Conservation (phyloP, 2,888 invertebrate genomes). For the Sesia bembeciformis region DNA sequence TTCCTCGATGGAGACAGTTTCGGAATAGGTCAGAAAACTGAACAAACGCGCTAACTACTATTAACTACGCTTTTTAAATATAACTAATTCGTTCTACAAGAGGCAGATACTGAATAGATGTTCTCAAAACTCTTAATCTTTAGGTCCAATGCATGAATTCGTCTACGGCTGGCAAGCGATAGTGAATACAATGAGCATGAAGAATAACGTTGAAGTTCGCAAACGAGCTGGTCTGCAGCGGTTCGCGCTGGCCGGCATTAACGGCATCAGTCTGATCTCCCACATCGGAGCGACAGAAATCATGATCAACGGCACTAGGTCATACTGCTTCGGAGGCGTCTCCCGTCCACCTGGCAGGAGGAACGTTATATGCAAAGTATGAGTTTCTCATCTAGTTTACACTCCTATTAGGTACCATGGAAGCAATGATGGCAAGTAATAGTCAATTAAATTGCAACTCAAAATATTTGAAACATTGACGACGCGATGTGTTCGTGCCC, state of each 20-base stretch:
- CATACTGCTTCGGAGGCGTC: conserved; percentile 62
- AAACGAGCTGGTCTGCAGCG: conserved; percentile 63
- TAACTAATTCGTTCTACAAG: not conserved
- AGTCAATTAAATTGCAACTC: too few species aligned
- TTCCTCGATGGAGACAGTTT: conserved; percentile 65
- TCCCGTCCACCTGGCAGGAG: conserved; percentile 56
- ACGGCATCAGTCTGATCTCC: conserved; percentile 59
- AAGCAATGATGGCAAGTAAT: not conserved
- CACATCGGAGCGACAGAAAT: conserved; percentile 67
- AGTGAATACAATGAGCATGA: conserved; percentile 69
- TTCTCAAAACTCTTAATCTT: not conserved
- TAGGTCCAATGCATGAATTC: conserved; percentile 67
- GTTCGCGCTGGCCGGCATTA: conserved; percentile 64
- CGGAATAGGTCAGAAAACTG: conserved; percentile 44
- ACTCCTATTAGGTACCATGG: not conserved
- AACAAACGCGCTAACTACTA: too few species aligned
- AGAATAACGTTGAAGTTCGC: conserved; percentile 65
- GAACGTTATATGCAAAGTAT: conserved; percentile 61
- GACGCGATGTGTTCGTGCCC: too few species aligned
- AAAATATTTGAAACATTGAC: too few species aligned
- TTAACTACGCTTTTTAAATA: not conserved
- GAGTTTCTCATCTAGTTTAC: not conserved
- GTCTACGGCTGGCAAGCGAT: conserved; percentile 69
- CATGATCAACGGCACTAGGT: conserved; percentile 63
- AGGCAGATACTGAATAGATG: not conserved